Conservation (phyloP, 2,797 vertebrate genomes). For the Selene dorsalis region DNA sequence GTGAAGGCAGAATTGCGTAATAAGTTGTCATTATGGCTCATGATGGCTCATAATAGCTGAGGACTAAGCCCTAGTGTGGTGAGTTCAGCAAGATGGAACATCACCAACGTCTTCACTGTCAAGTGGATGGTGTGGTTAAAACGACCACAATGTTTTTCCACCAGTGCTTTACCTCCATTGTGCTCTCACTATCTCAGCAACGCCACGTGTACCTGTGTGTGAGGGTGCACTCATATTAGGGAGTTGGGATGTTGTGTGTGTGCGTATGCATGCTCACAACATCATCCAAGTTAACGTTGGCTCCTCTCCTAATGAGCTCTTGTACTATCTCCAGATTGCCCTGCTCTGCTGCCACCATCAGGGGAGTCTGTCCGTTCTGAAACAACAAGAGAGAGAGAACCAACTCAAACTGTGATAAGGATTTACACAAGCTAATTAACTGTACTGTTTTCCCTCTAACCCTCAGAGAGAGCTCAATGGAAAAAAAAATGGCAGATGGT, state of each 20-base stretch:
- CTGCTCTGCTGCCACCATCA: conserved; percentile 97
- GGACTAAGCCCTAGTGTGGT: conserved; percentile 60
- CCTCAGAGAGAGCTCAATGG: conserved; percentile 11
- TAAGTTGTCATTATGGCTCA: conserved; percentile 75
- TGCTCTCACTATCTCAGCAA: background rate
- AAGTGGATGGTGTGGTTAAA: conserved; percentile 54
- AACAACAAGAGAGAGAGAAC: conserved; percentile 28
- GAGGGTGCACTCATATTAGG: background rate
- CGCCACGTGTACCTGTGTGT: background rate
- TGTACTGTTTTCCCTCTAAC: conserved; percentile 11
- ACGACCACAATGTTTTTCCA: conserved; percentile 67
- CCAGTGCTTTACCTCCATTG: conserved; percentile 34
- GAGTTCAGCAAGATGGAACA: conserved; percentile 74
- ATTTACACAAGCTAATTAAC: conserved; percentile 26
- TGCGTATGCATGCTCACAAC: conserved; percentile 83
- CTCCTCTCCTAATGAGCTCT: conserved; percentile 94
- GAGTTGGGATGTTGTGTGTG: conserved; percentile 4
- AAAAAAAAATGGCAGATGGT: conserved; percentile 13
- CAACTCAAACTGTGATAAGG: conserved; percentile 14
- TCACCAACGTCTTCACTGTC: conserved; percentile 44
- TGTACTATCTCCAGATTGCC: conserved; percentile 95
- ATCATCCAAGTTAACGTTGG: conserved; percentile 95
- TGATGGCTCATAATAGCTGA: conserved; percentile 63
- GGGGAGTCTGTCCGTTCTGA: conserved; percentile 83
- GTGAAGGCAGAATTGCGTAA: conserved; percentile 66